Evolutionary conservation across 2,113 vertebrate species (phyloP).

Genomic region (Podarcis muralis): DNA sequence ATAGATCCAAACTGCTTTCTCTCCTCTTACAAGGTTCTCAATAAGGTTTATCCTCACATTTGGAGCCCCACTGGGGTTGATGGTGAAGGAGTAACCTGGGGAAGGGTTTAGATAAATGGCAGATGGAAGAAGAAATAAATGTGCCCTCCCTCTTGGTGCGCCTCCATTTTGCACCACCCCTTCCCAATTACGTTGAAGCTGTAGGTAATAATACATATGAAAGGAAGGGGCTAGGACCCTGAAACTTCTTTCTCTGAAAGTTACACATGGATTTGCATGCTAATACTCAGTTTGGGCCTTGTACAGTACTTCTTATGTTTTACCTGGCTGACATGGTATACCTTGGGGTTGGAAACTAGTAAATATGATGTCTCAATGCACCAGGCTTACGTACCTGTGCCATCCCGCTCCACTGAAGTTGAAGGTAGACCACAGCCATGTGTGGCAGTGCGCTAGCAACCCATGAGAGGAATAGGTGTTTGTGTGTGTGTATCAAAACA

Average conservation of each 20-base stretch:
- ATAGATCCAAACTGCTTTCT: not conserved
- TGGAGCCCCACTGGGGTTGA: not conserved
- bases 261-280: not conserved
- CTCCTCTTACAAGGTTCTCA: not conserved
- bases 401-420: not conserved
- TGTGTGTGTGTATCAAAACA: not conserved
- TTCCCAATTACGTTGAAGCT: not conserved
- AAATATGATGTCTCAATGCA: not conserved
- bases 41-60: not conserved
- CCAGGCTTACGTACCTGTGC: not conserved
- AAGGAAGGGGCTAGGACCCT: not conserved
- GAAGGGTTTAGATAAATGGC: not conserved
- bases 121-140: not conserved
- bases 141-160: too few relatives aligned
- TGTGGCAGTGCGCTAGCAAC: not conserved
- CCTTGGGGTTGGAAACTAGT: not conserved
- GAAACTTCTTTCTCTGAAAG: not conserved
- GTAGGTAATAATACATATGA: not conserved
- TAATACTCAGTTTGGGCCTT: not conserved
- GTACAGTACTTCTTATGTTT: not conserved
- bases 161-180: not conserved
- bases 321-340: not conserved
- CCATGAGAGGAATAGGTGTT: not conserved
- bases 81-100: too few relatives aligned
- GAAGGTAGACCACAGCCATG: not conserved